Conservation (phyloP, 2,113 vertebrate species). For the Crotalus helleri region DNA sequence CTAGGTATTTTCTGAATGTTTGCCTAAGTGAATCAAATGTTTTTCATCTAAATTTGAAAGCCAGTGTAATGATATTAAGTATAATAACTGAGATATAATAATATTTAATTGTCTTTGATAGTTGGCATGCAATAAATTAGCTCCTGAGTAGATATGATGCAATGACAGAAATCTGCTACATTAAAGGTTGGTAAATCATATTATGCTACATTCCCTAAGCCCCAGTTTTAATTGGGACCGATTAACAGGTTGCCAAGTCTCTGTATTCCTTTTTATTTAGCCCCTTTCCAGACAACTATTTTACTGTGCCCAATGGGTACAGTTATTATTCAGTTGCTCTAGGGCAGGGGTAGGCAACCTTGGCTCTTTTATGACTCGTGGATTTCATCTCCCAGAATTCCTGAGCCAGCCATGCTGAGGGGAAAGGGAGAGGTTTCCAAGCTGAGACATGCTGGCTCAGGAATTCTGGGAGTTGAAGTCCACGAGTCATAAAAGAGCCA, state of each 20-base stretch:
- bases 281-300: background rate
- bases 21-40: background rate
- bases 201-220: background rate
- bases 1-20: background rate
- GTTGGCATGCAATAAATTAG: background rate
- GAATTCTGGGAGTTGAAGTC: no score
- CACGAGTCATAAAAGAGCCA: no score
- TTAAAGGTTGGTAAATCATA: background rate
- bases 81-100: background rate
- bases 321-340: background rate
- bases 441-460: no score
- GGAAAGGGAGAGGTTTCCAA: no score
- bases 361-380: no score
- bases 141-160: background rate
- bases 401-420: no score
- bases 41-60: background rate
- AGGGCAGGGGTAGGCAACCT: background rate
- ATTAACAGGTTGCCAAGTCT: background rate
- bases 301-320: background rate
- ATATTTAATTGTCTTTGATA: background rate
- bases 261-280: background rate
- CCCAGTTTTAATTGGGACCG: background rate
- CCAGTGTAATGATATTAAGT: background rate
- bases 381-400: no score
- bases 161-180: background rate